Evolutionary conservation across 2,888 invertebrate genomes (phyloP), one percentile per base, ranked within the genome.

Genomic region (Onchidella celtica): DNA sequence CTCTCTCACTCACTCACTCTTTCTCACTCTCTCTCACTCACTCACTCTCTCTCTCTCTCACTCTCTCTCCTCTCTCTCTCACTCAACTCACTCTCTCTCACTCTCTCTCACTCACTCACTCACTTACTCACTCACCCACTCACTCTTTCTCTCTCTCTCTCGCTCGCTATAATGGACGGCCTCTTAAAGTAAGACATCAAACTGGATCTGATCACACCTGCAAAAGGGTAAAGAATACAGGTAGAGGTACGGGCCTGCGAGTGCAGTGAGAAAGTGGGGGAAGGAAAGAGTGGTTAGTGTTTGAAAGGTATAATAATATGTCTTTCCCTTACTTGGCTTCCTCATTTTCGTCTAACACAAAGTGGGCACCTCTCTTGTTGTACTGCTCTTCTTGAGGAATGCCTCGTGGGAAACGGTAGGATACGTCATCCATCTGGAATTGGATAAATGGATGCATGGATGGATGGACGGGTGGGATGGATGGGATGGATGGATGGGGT

Each of bases 351-450:
- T 61, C 61, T 24, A 61, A 27, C 61, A 61, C n/a, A 27, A 61
- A 61, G 61, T 27, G 61, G n/a, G 61, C 27, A 17, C 61, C 61
- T 24, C 61, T 21, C n/a, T 21, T 61, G 61, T 21, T n/a, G 21
- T 6, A 6, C 4, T 14, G 21, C 61, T 21, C 61, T 27, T 21
- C 27, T 9, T 6, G 4, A 21, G 61, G 11, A 6, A 61, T 6
- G n/a, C n/a, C 61, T 17, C 61, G 61, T 61, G 61, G 61, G 61
- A 24, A 61, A 4, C 61, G 61, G n/a, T 61, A 61, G 61, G 61
- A 6, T 27, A 61, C n/a, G 9, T 61, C 61, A n/a, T 61, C 61
- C 6, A 61, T n/a, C 61, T 61, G 61, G 4, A 6, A 17, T 11
- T 47, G 47, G 47, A 47, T 47, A 17, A 17, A 47, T 47, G 47